These are phyloP conservation scores for Luscinia megarhynchos DNA, from an alignment of 2,797 vertebrate genomes.

Conservation along the genomic window DNA sequence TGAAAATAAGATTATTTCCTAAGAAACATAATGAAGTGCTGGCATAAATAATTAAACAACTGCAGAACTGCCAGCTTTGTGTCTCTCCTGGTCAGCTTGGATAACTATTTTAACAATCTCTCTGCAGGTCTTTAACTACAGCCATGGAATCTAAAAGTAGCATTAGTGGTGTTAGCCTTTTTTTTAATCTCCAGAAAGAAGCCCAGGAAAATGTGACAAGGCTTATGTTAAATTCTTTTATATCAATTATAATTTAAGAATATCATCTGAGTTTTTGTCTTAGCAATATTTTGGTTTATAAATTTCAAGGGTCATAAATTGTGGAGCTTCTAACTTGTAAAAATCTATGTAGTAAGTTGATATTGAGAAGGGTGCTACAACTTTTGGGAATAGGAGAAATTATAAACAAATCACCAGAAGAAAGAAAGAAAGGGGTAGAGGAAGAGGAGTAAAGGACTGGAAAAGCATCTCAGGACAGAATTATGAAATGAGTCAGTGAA, in stretches of 20 bases:
- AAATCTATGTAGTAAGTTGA: not conserved
- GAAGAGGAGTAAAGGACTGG: not conserved
- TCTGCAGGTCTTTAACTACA: not conserved
- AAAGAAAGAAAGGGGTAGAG: not conserved
- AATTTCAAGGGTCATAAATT: not conserved
- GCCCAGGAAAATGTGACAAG: not conserved
- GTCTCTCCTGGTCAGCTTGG: not conserved
- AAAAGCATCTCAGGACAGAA: not conserved
- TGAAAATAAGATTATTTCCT: conserved; percentile 20
- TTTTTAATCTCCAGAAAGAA: not conserved
- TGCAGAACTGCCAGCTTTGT: conserved; percentile 3
- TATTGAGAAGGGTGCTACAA: not conserved
- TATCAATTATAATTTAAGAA: not conserved
- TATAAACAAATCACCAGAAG: not conserved
- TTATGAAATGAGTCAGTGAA: not conserved
- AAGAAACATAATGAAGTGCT: not conserved
- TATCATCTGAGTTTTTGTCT: not conserved
- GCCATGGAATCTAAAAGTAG: not conserved
- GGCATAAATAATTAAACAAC: not conserved
- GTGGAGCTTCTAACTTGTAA: not conserved
- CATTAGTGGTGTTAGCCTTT: not conserved
- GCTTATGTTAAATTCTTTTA: not conserved
- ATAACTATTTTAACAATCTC: conserved; percentile 17
- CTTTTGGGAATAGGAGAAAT: not conserved
- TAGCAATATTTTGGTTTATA: not conserved